Evolutionary conservation across 2,797 vertebrate species (phyloP), one percentile per base, ranked within the genome.

Genomic region (Esox lucius): DNA sequence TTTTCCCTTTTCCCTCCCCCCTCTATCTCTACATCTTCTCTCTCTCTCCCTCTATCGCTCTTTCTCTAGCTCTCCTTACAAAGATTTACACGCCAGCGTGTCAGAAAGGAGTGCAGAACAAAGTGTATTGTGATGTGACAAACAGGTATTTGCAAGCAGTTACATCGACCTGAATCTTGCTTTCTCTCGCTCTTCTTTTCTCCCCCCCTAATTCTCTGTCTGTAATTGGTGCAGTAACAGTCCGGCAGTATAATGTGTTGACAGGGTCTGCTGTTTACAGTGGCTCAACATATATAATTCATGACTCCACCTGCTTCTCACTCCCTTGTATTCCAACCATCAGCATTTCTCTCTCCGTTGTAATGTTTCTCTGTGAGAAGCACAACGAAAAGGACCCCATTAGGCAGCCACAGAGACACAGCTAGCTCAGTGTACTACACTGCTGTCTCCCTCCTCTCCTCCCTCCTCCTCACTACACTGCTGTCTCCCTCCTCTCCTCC

Each of bases 261-360:
- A 92, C 88, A 84, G 83, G 74, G 75, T 80, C 81, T 85, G 86
- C 91, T 89, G 89, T 91, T 93, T 89, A 92, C 93, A 94, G 90
- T 87, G 87, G 84, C 88, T 87, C 75, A 24, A 19, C 80, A 93
- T 94, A 80, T 92, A 92, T 94, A 93, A 94, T 94, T 93, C 90
- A 94, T 90, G 89, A 80, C 72, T 59, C 70, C 74, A 90, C 81
- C 82, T 39, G 87, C 88, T 80, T 81, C 86, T 83, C 79, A 78
- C 85, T 89, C 82, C 80, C 72, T 86, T 84, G 75, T 87, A 91
- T 91, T 88, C 91, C 87, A 88, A 87, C 88, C 88, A 90, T 94
- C 93, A 93, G 93, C 92, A 92, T 85, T 93, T 92, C 76, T 53
- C 73, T 22, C 49, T 2, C 78, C 48, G 75, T 87, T 89, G 85